A percentile compares a stretch with the other conserved stretches of the same genome.
Evolutionary conservation across 1,140 invertebrate species (phyloP).

Genomic region (Whitmania pigra): DNA sequence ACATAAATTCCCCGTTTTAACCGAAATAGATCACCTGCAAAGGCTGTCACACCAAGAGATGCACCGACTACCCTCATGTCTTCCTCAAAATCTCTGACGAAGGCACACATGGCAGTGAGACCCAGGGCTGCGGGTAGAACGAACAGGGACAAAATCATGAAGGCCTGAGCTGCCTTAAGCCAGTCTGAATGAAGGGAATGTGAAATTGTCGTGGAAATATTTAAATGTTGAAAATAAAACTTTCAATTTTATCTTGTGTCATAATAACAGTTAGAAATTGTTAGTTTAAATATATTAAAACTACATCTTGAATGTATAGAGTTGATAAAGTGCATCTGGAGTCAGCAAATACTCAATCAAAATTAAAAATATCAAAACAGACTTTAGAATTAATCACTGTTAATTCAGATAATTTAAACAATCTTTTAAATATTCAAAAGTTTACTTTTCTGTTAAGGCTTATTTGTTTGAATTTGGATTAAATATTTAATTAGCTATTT

Average conservation of each 20-base stretch:
- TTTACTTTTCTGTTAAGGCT: too few species aligned
- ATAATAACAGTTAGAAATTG: neutral
- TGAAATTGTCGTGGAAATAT: neutral
- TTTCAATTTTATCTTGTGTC: neutral
- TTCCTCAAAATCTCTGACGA: conserved; percentile 17
- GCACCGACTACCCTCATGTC: conserved; percentile 20
- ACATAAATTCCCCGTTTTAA: too few species aligned
- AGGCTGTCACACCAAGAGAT: conserved; percentile 12
- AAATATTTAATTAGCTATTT: too few species aligned
- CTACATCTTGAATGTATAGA: too few species aligned
- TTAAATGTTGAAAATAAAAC: neutral
- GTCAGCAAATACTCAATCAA: too few species aligned
- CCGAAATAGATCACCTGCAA: conserved; percentile 8
- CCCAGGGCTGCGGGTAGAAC: conserved; percentile 18
- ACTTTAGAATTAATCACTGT: too few species aligned
- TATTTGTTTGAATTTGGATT: too few species aligned
- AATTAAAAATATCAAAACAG: too few species aligned
- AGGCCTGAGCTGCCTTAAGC: conserved; percentile 24
- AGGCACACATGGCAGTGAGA: conserved; percentile 16
- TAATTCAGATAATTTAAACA: too few species aligned
- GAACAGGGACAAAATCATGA: conserved; percentile 20
- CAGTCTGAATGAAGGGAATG: conserved; percentile 18
- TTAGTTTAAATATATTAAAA: too few species aligned
- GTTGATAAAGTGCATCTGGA: too few species aligned
- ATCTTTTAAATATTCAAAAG: too few species aligned